phyloP scores from a whole-genome alignment of 2,797 vertebrate genomes.

The Melanotaenia nigrans region DNA sequence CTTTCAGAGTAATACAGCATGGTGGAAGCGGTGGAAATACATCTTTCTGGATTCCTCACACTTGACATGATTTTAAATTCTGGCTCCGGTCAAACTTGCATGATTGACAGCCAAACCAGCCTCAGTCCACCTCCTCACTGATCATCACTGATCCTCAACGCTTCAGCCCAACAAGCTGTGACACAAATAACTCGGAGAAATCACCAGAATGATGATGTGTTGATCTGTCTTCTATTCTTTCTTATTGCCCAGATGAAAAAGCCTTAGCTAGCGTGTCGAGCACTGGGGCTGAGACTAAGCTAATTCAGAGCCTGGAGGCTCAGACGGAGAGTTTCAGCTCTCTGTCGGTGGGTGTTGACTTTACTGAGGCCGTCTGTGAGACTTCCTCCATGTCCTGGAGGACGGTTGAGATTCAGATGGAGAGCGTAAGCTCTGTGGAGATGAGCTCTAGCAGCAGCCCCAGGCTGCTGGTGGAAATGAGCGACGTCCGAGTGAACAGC shows the following conservation, averaged over 20 bases:
- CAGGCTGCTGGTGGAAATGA: conserved; percentile 84
- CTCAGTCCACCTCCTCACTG: conserved; percentile 44
- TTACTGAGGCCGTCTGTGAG: conserved; percentile 83
- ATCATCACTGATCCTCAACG: conserved; percentile 44
- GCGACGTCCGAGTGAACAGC: conserved; percentile 81
- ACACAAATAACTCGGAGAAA: conserved; percentile 62
- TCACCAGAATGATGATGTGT: conserved; percentile 66
- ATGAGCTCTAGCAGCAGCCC: conserved; percentile 69
- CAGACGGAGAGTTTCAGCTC: conserved; percentile 75
- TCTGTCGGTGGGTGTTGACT: conserved; percentile 67
- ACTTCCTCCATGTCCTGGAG: conserved; percentile 67
- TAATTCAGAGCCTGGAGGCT: conserved; percentile 58
- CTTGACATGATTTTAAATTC: conserved; percentile 16
- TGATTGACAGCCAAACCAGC: conserved; percentile 57
- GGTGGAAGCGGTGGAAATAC: conserved; percentile 34
- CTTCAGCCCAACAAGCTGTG: conserved; percentile 45
- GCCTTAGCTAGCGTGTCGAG: conserved; percentile 85
- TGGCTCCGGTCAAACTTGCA: conserved; percentile 61
- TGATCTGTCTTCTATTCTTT: conserved; percentile 82
- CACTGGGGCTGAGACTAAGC: conserved; percentile 67
- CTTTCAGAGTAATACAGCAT: conserved; percentile 54
- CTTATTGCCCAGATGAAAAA: conserved; percentile 89
- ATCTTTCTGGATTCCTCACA: conserved; percentile 52
- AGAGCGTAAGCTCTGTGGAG: conserved; percentile 63
- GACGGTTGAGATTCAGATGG: conserved; percentile 65